phyloP scores from a whole-genome alignment of 2,888 invertebrate species.

The Galerucella nymphaeae region DNA sequence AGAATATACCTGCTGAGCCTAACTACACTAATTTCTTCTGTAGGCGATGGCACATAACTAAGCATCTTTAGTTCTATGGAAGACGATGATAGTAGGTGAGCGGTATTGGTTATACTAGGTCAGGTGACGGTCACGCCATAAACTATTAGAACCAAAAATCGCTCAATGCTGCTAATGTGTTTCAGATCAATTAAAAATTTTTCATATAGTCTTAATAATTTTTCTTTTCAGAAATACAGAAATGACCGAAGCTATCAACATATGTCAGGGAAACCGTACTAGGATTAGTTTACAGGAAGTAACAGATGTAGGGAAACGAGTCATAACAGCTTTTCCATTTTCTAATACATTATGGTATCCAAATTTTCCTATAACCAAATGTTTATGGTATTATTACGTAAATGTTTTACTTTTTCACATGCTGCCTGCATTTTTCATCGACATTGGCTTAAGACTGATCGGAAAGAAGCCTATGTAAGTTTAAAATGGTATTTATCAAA shows the following conservation, averaged over 20 bases:
- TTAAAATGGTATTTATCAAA: not conserved
- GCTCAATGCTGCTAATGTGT: too few species aligned
- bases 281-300: constrained; percentile 73
- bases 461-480: constrained; percentile 78
- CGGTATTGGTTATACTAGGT: too few species aligned
- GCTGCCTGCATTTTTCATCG: constrained; percentile 82
- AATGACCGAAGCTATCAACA: constrained; percentile 79
- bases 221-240: constrained; percentile 37
- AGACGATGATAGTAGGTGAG: too few species aligned
- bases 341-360: constrained; percentile 79
- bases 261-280: constrained; percentile 77
- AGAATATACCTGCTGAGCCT: too few species aligned
- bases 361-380: constrained; percentile 70
- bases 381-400: constrained; percentile 73
- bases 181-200: not conserved
- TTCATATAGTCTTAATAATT: not conserved
- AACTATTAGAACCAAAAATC: too few species aligned
- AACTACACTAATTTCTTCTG: too few species aligned
- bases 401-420: constrained; percentile 59
- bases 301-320: constrained; percentile 57
- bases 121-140: too few species aligned
- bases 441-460: constrained; percentile 71
- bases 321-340: constrained; percentile 72
- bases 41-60: too few species aligned
- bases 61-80: too few species aligned